Percentiles rank a stretch among this genome's conserved stretches.
Conservation (phyloP, 2,888 invertebrate species). For the Microdon myrmicae region DNA sequence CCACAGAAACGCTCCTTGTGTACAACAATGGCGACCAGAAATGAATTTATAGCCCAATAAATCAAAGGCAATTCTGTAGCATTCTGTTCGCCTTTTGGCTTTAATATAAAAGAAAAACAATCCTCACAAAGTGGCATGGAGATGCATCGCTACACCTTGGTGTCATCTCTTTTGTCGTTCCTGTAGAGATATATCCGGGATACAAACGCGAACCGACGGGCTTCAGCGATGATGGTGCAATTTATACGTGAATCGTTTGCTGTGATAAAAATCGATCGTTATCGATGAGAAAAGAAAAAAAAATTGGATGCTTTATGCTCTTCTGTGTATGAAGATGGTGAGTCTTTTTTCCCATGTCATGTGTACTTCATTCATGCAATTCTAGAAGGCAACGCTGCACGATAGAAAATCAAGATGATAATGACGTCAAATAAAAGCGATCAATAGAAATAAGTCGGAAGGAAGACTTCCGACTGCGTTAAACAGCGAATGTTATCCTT, state of each 20-base stretch:
- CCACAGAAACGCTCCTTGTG: conserved; percentile 15
- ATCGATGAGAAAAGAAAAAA: conserved; percentile 34
- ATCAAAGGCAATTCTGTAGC: conserved; percentile 64
- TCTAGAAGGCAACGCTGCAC: conserved; percentile 10
- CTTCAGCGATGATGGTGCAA: conserved; percentile 35
- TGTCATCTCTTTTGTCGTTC: conserved; percentile 30
- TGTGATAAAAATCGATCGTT: conserved; percentile 47
- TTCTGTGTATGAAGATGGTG: too few relatives aligned
- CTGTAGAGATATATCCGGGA: conserved; percentile 4
- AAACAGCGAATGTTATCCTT: too few relatives aligned
- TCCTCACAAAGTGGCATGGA: conserved; percentile 10
- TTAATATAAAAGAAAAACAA: neutral
- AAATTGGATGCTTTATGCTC: too few relatives aligned
- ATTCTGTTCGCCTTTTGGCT: conserved; percentile 42
- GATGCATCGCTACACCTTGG: conserved; percentile 20
- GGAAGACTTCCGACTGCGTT: too few relatives aligned
- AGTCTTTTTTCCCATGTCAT: conserved; percentile 11
- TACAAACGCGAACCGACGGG: conserved; percentile 6
- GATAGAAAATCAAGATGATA: conserved; percentile 48
- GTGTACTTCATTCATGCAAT: conserved; percentile 27
- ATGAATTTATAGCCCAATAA: conserved; percentile 63
- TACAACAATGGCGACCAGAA: conserved; percentile 55
- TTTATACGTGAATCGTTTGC: conserved; percentile 38
- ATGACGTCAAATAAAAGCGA: conserved; percentile 49
- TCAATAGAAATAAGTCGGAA: conserved; percentile 40